Evolutionary conservation across 2,113 vertebrate genomes (phyloP), one percentile per base, ranked within the genome.

Genomic region (Vanacampus margaritifer): DNA sequence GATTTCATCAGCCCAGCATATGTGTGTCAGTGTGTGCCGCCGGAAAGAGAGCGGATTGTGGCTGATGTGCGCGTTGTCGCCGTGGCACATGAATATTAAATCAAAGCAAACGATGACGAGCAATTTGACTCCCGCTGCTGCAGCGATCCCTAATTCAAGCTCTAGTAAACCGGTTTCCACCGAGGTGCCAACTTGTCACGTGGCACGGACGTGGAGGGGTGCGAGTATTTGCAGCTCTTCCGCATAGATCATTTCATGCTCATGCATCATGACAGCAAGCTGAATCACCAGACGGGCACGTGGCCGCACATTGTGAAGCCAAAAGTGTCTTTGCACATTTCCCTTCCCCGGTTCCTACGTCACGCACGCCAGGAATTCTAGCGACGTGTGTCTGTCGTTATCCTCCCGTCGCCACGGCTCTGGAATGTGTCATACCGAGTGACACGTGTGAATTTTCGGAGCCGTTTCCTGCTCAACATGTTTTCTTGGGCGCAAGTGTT

Each of bases 241-340:
- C 76, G 82, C 76, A 78, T 86, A 78, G 17, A 87, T 87, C 74
- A 81, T 73, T 75, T 76, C 73, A 56, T 9, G 84, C 76, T 81
- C 83, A 75, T 56, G 76, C 79, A 71, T 78, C 80, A 61, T 78
- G 75, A 82, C 82, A 71, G 80, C n/a, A 14, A 77, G 79, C 75
- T 85, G 89, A 88, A 80, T 90, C 87, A 89, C 82, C 79, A 85
- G 87, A 85, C 82, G 63, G 82, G 74, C 89, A 85, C 79, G 80
- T 86, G 85, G 79, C 78, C 73, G 43, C 65, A 1, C 56, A 28
- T 8, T 58, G 46, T 51, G 1, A 60, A 71, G 79, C 79, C 79
- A 81, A 76, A 59, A 76, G 50, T 50, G 17, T 64, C 68, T 53
- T 66, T 24, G 73, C 63, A 9, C 58, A 65, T 51, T 43, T 17